Conservation (phyloP, 2,888 invertebrate species). For the Cordilura impudica region DNA sequence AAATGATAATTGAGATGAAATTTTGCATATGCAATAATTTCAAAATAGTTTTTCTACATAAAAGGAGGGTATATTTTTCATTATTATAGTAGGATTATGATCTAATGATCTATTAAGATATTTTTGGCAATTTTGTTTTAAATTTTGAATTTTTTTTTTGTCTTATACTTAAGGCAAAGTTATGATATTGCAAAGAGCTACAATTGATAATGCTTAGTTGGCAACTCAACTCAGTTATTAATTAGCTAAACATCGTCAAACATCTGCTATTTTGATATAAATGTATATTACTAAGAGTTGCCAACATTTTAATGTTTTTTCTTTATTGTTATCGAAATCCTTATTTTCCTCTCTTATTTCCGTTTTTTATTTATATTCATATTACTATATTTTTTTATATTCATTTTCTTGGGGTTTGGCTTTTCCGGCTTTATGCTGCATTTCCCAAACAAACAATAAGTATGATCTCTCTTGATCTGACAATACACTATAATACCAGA, state of each 20-base stretch:
- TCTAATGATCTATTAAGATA: background rate
- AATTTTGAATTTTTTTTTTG: no score
- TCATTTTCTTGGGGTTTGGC: slow-evolving; percentile 67
- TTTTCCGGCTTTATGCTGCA: slow-evolving; percentile 72
- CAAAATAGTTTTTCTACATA: background rate
- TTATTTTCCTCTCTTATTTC: background rate
- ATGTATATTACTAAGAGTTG: background rate
- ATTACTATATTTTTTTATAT: background rate
- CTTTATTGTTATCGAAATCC: no score
- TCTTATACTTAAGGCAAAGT: no score
- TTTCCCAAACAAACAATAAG: slow-evolving; percentile 16
- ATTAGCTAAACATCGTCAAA: background rate
- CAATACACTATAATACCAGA: slow-evolving; percentile 22
- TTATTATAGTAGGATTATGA: no score
- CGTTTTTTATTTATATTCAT: background rate
- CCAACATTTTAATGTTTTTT: background rate
- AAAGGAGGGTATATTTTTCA: no score
- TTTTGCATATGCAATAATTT: slow-evolving; percentile 51
- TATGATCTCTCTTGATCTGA: slow-evolving; percentile 22
- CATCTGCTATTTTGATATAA: background rate
- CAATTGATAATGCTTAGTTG: no score
- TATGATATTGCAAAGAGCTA: no score
- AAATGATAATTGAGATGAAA: background rate
- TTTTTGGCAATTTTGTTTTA: slow-evolving; percentile 11
- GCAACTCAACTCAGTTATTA: no score